phyloP scores from a whole-genome alignment of 2,797 vertebrate species.

The Esox masquinongy region DNA sequence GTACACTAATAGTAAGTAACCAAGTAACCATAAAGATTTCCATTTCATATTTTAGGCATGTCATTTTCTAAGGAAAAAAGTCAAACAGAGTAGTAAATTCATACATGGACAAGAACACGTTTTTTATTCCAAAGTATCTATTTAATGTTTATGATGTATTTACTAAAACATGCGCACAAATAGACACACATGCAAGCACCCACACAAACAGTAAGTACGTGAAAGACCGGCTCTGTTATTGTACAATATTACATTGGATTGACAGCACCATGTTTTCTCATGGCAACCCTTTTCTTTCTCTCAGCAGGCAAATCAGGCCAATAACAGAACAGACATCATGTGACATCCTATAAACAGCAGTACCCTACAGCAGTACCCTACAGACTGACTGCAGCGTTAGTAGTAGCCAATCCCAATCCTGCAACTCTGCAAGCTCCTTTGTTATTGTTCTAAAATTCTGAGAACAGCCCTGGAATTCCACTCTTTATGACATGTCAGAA shows the following conservation, averaged over 20 bases:
- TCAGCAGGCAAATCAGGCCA: neutral
- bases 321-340: neutral
- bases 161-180: slow-evolving; percentile 22
- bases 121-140: too few species aligned
- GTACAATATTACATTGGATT: neutral
- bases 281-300: neutral
- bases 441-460: slow-evolving; percentile 7
- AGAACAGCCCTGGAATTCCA: neutral
- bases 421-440: neutral
- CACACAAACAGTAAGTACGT: neutral
- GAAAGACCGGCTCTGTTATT: neutral
- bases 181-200: neutral
- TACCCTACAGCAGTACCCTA: neutral
- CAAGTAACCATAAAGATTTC: too few species aligned
- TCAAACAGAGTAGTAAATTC: too few species aligned
- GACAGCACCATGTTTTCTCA: neutral
- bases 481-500: neutral
- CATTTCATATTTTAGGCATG: too few species aligned
- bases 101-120: too few species aligned
- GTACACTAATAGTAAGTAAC: too few species aligned
- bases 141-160: too few species aligned
- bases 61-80: too few species aligned
- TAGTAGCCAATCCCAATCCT: neutral
- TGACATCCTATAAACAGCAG: neutral
- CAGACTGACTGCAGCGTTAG: neutral